Evolutionary conservation across 1,140 invertebrate genomes (phyloP), one percentile per base, ranked within the genome.

Genomic region (Bombus picipes): DNA sequence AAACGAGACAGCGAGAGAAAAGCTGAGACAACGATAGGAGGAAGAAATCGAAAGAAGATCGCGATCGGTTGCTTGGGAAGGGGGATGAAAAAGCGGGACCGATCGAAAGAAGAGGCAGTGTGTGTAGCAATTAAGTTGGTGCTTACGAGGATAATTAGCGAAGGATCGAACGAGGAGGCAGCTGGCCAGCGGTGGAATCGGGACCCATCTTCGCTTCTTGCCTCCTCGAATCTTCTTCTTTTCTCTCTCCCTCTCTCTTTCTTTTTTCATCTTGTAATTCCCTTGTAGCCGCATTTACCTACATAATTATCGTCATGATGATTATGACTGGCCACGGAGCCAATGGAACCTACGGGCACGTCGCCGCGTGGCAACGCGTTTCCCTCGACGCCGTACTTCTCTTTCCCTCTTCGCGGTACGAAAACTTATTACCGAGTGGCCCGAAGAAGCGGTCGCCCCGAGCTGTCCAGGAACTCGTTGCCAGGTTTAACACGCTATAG

Each of bases 241-340:
- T 15, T 74, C 39, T 74, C 68, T 57, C 59, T 43, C 53, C 62
- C 41, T n/a, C 59, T 18, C 28, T 12, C 28, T n/a, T 62, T 62
- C 59, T 13, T n/a, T 62, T n/a, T 62, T 62, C 28, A 62, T 62
- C 73, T 32, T 62, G 28, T 41, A 65, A 18, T 25, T 72, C 65
- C 34, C 59, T 71, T 81, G 77, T 90, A 86, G 77, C 79, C 88
- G 87, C 93, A 95, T 95, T 95, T 94, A 95, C 92, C 93, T 94
- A 94, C 92, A 93, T 95, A 94, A 95, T 95, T 94, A 94, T 94
- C 93, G 86, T 93, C 92, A 93, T 93, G 94, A 94, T 94, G 91
- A 94, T 95, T 94, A 95, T 94, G 91, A 94, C 90, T 91, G 81
- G 71, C 72, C 77, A 57, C 34, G 53, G 62, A 73, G 72, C 72